A percentile compares a stretch with the other conserved stretches of the same genome.
phyloP scores from a whole-genome alignment of 2,888 invertebrate genomes.

The Acheta domesticus region DNA sequence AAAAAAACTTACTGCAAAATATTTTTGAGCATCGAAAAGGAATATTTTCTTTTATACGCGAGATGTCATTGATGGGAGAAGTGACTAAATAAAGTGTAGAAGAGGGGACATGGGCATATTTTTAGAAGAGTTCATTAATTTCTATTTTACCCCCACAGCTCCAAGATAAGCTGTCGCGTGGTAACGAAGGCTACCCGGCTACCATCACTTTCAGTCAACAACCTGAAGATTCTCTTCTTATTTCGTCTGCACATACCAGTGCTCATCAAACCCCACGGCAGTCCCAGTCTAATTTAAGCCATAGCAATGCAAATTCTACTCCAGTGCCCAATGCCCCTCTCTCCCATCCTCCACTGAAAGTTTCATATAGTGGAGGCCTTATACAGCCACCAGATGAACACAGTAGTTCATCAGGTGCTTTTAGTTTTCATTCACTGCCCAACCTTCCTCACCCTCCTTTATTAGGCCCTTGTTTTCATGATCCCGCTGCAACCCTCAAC shows the following conservation, averaged over 20 bases:
- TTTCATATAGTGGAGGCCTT: slow-evolving; percentile 28
- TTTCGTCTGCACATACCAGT: slow-evolving; percentile 29
- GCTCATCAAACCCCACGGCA: slow-evolving; percentile 29
- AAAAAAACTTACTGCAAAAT: too few relatives aligned
- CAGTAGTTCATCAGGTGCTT: slow-evolving; percentile 30
- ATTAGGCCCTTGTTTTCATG: slow-evolving; percentile 23
- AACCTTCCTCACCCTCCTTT: slow-evolving; percentile 40
- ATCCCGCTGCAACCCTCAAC: not conserved
- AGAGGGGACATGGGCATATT: not conserved
- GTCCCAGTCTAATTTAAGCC: slow-evolving; percentile 28
- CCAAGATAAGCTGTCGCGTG: slow-evolving; percentile 26
- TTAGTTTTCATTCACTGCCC: slow-evolving; percentile 42
- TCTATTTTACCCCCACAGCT: slow-evolving; percentile 26
- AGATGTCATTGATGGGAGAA: not conserved
- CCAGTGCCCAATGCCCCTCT: not conserved
- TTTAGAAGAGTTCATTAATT: not conserved
- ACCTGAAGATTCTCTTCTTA: slow-evolving; percentile 28
- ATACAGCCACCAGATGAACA: slow-evolving; percentile 27
- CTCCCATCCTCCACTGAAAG: slow-evolving; percentile 25
- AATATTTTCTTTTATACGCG: not conserved
- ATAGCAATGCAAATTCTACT: slow-evolving; percentile 21
- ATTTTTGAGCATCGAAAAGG: too few relatives aligned
- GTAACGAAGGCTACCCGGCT: slow-evolving; percentile 25
- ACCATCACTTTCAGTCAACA: slow-evolving; percentile 25
- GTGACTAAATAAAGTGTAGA: not conserved